Evolutionary conservation across 1,140 invertebrate genomes (phyloP).

Genomic region (Orius insidiosus): DNA sequence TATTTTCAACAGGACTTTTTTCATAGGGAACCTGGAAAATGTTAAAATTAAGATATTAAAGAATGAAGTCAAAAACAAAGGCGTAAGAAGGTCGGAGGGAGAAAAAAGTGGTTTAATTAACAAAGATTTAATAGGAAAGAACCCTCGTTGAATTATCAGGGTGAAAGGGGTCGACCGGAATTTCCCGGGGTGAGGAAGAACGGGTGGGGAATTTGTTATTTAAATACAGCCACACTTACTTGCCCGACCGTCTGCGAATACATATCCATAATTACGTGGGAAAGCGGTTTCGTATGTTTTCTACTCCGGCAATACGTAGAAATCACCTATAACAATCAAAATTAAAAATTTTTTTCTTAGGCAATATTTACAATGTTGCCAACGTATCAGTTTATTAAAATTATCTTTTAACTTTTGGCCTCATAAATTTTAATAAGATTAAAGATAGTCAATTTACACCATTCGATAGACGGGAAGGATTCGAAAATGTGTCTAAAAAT

Average conservation of each 20-base stretch:
- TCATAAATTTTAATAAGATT: no score
- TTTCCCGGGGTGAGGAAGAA: no score
- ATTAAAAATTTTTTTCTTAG: neutral
- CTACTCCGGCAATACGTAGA: conserved; percentile 36
- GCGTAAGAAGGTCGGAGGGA: neutral
- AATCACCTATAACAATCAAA: conserved; percentile 31
- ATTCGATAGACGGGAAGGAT: no score
- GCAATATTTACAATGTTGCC: neutral
- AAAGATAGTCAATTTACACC: no score
- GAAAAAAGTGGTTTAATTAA: neutral
- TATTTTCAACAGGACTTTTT: conserved; percentile 4
- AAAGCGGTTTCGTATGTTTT: conserved; percentile 35
- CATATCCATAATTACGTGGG: conserved; percentile 41
- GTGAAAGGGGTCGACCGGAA: neutral
- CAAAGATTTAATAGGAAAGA: neutral
- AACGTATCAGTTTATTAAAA: no score
- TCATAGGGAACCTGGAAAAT: neutral
- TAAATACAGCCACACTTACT: conserved; percentile 4
- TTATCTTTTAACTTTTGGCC: no score
- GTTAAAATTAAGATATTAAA: neutral
- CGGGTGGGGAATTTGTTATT: neutral
- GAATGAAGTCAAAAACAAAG: neutral
- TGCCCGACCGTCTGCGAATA: conserved; percentile 23
- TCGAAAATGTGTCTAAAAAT: no score
- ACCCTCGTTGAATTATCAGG: conserved; percentile 5